Evolutionary conservation across 2,797 vertebrate species (phyloP).

Genomic region (Acanthopagrus latus): DNA sequence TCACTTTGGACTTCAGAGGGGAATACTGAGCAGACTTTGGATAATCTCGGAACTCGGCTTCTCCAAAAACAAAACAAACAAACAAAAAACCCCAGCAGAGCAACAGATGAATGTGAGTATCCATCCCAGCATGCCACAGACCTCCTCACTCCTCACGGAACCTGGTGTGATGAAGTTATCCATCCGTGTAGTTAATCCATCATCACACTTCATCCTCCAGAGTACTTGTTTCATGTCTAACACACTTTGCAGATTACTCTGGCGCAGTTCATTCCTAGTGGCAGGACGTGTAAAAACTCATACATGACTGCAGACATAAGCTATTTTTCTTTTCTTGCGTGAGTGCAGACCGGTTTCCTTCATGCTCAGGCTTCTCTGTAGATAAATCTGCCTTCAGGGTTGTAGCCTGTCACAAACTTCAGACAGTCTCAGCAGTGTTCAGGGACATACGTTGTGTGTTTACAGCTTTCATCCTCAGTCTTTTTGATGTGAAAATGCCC

Average conservation of each 20-base stretch:
- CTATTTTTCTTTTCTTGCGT: background rate
- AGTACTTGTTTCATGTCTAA: background rate
- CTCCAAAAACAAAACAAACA: no score
- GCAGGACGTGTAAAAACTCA: background rate
- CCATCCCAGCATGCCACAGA: background rate
- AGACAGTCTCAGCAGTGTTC: no score
- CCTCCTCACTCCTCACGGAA: slow-evolving; percentile 3
- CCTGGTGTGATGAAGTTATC: slow-evolving; percentile 15
- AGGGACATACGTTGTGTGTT: no score
- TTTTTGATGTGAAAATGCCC: background rate
- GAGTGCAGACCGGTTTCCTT: background rate
- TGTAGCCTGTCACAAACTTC: background rate
- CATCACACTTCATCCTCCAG: background rate
- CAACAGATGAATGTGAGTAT: slow-evolving; percentile 87
- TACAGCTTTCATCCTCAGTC: background rate
- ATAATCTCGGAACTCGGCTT: slow-evolving; percentile 25
- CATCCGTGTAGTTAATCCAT: slow-evolving; percentile 13
- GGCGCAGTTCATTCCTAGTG: background rate
- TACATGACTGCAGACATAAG: background rate
- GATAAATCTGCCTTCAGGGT: background rate
- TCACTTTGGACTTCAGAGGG: slow-evolving; percentile 38
- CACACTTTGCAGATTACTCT: background rate
- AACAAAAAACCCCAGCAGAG: slow-evolving; percentile 52
- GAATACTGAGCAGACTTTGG: slow-evolving; percentile 47
- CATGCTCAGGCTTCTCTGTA: background rate